Evolutionary conservation across 2,888 invertebrate species (phyloP).

Genomic region (Parnassius mnemosyne): DNA sequence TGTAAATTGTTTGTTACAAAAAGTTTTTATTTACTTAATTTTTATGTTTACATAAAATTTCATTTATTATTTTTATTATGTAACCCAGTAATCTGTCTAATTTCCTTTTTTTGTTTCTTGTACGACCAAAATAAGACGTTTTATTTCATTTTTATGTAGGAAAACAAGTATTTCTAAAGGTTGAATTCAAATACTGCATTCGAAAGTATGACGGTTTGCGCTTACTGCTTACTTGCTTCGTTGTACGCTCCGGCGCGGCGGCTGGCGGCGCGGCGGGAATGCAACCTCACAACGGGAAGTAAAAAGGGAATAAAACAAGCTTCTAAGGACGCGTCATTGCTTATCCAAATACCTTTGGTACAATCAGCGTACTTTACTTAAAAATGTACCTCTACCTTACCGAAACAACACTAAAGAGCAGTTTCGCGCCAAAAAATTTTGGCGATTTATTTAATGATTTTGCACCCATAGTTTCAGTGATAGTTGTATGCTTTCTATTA

Average conservation of each 20-base stretch:
- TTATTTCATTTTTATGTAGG: too few relatives aligned
- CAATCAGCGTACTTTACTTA: slow-evolving; percentile 10
- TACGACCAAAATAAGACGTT: slow-evolving; percentile 1
- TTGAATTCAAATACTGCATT: slow-evolving; percentile 14
- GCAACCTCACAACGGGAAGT: slow-evolving; percentile 66
- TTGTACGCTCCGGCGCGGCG: slow-evolving; percentile 38
- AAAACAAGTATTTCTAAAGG: background rate
- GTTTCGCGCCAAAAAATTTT: slow-evolving; percentile 21
- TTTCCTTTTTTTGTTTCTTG: slow-evolving; percentile 24
- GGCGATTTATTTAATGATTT: too few relatives aligned
- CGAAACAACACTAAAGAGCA: background rate
- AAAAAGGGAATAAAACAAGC: slow-evolving; percentile 65
- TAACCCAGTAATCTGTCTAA: too few relatives aligned
- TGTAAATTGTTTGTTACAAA: slow-evolving; percentile 15
- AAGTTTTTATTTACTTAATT: too few relatives aligned
- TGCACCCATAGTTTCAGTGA: background rate
- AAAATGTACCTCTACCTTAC: background rate
- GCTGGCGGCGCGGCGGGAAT: slow-evolving; percentile 57
- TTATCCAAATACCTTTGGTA: slow-evolving; percentile 54
- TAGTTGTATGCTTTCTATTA: background rate
- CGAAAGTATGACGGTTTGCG: slow-evolving; percentile 25
- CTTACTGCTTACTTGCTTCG: slow-evolving; percentile 7
- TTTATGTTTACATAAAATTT: too few relatives aligned
- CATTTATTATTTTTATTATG: too few relatives aligned
- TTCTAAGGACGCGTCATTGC: slow-evolving; percentile 60